phyloP scores from a whole-genome alignment of 2,113 vertebrate genomes.

The Heterotilapia buettikoferi region DNA sequence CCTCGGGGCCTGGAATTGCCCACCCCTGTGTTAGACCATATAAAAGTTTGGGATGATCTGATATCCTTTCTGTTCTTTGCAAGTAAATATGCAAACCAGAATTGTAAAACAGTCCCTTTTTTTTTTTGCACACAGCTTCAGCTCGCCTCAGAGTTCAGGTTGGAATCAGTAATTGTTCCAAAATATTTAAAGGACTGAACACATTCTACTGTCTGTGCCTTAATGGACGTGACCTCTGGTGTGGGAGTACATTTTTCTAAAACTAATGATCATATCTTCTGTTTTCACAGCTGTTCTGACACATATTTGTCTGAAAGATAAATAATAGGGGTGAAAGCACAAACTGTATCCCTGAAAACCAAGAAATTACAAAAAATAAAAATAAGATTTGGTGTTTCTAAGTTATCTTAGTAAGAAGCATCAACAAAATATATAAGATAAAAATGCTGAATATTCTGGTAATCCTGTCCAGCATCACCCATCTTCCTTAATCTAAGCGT shows the following conservation, averaged over 20 bases:
- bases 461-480: not conserved
- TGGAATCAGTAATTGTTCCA: not conserved
- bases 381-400: not conserved
- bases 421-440: not conserved
- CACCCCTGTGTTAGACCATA: not conserved
- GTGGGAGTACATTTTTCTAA: not conserved
- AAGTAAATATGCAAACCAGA: not conserved
- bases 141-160: not conserved
- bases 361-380: not conserved
- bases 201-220: not conserved
- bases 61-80: not conserved
- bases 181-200: not conserved
- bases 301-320: not conserved
- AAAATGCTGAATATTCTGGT: rapidly evolving
- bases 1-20: no score
- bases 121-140: not conserved
- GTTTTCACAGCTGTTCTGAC: not conserved
- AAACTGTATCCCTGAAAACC: not conserved
- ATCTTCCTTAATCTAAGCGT: constrained; percentile 28
- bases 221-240: rapidly evolving
- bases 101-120: not conserved
- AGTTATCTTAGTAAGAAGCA: not conserved
- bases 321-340: not conserved
- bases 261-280: not conserved
- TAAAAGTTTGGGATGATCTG: no score